Evolutionary conservation across 2,113 vertebrate genomes (phyloP), one percentile per base, ranked within the genome.

Genomic region (Taurulus bubalis): DNA sequence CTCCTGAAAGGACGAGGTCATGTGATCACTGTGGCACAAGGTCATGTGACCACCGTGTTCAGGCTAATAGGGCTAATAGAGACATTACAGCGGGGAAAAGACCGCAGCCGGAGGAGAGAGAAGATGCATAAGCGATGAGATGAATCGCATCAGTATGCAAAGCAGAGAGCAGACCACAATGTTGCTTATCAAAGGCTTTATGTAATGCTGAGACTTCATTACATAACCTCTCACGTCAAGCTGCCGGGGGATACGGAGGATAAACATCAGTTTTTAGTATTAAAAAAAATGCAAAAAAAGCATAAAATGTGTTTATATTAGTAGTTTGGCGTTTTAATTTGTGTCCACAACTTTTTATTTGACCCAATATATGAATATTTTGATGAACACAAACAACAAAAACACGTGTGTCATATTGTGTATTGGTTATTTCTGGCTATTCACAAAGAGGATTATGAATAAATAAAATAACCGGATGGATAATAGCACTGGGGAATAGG

Each of bases 1-100:
- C 94, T 99, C 98, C 98, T 99, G 91, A 70, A 62, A 28, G n/a
- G 38, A 67, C 18, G 3, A 16, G 20, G 3, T 18, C 8, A 11
- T 2, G 4, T 38, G 1, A 18, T 6, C 34, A 34, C 3, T 6
- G 34, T 34, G 47, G 2, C 40, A 42, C 40, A 2, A 42, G 40
- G 40, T 12, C 4, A 9, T 8, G 4, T 55, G 1, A 16, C 9
- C 8, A 9, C 3, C 12, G 3, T 14, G 9, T 47, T 11, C 18
- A 28, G 15, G 42, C 42, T 34, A 34, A 8, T 24, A 58, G 42
- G 40, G 30, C 10, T 36, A 30, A 51, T 18, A 10, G 24, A 49
- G 40, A 30, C 66, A 77, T 62, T 26, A 47, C 28, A 60, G 22
- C 34, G 59, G 16, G 60, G 45, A 71, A 8, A 6, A 16, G 28